phyloP scores from a whole-genome alignment of 2,888 invertebrate species.

The Chirona hameri region DNA sequence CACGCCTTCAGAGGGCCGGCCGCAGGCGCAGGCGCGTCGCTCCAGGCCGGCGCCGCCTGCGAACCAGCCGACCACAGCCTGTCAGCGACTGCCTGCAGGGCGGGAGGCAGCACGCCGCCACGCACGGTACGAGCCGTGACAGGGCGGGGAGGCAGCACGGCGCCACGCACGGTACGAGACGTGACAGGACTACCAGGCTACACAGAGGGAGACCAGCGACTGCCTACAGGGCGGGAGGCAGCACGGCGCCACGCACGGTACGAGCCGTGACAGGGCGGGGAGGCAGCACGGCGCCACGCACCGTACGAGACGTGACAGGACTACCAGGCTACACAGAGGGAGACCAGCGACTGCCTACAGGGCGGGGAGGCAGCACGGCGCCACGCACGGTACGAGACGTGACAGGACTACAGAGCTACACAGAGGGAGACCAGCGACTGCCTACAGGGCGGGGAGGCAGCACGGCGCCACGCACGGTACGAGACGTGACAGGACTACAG shows the following conservation, averaged over 20 bases:
- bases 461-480: neutral
- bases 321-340: too few species aligned
- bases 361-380: neutral
- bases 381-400: neutral
- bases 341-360: neutral
- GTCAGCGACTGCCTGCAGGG: neutral
- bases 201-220: too few species aligned
- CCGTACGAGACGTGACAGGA: neutral
- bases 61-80: neutral
- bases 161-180: neutral
- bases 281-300: too few species aligned
- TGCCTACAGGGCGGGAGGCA: neutral
- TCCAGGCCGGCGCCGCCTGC: slow-evolving; percentile 6
- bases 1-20: neutral
- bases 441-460: too few species aligned
- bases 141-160: too few species aligned
- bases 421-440: too few species aligned
- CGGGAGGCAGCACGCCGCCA: neutral
- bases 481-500: neutral
- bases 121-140: neutral
- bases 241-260: neutral
- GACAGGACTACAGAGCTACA: too few species aligned
- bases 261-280: neutral
- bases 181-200: too few species aligned
- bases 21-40: neutral